Evolutionary conservation across 53 echinoderm and acorn worm genomes (phyloP), one percentile per base, ranked within the genome.

Genomic region (Luidia sarsii): DNA sequence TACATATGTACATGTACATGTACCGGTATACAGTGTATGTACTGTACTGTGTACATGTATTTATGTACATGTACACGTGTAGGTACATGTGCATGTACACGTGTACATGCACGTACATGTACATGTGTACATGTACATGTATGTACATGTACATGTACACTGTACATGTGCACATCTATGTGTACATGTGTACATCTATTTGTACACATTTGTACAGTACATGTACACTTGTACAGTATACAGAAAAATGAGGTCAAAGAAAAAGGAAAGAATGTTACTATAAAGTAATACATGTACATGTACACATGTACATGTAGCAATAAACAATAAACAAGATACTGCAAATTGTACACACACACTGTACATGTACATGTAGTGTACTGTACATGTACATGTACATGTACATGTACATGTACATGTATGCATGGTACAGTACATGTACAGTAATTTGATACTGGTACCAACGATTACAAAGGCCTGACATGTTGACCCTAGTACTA

Each of bases 51-150:
- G 18, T 33, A 7, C n/a, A 14, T 4, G n/a, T n/a, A n/a, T n/a
- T n/a, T n/a, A n/a, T n/a, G n/a, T n/a, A n/a, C n/a, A n/a, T n/a
- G n/a, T n/a, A n/a, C n/a, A n/a, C n/a, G n/a, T n/a, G n/a, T n/a
- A 27, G 0, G 68, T 68, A 46, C 28, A 68, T 31, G n/a, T 48
- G 18, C 62, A 62, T 57, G 57, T 33, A 62, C 62, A 62, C 34
- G 18, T 0, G 1, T 62, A 24, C 25, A 57, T 0, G 23, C 2
- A 27, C 3, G 3, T 14, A 29, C 6, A 7, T 9, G 16, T 3
- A 20, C 6, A 51, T 20, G 3, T 18, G 20, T 16, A 24, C 39
- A 35, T 11, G 31, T 15, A 64, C 65, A n/a, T n/a, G n/a, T 41
- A 41, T 11, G 11, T 7, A 41, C 21, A 33, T 33, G 63, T 32